Percentiles rank a stretch among this genome's conserved stretches.
Conservation (phyloP, 2,888 invertebrate species). For the Melieria crassipennis region DNA sequence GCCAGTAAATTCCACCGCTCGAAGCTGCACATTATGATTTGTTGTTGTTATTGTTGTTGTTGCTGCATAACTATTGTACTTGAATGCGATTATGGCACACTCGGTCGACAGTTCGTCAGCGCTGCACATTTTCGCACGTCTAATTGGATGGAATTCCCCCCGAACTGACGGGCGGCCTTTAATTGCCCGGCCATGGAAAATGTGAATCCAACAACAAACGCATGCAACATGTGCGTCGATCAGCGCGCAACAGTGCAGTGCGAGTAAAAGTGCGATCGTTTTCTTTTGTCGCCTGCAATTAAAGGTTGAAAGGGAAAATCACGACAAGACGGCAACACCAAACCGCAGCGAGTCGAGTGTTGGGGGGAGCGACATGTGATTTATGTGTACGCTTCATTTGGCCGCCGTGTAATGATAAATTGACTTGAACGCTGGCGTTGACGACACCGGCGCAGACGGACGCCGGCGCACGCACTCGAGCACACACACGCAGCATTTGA, state of each 20-base stretch:
- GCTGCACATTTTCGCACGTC: conserved; percentile 53
- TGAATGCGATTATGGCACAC: not conserved
- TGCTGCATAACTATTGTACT: too few relatives aligned
- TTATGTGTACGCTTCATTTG: conserved; percentile 30
- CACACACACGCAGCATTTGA: not conserved
- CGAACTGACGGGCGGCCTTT: conserved; percentile 57
- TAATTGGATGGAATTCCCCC: conserved; percentile 58
- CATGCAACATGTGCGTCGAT: not conserved
- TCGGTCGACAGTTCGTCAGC: conserved; percentile 23
- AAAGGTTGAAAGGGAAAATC: conserved; percentile 23
- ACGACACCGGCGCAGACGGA: conserved; percentile 6
- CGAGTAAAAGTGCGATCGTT: conserved; percentile 35
- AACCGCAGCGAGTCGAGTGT: not conserved
- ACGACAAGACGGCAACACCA: conserved; percentile 20
- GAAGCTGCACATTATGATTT: too few relatives aligned
- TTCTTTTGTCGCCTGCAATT: conserved; percentile 45
- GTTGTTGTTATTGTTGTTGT: too few relatives aligned
- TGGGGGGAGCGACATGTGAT: conserved; percentile 11
- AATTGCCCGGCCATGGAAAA: conserved; percentile 44
- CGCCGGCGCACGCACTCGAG: not conserved
- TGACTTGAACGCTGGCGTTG: conserved; percentile 41
- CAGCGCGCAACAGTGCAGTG: conserved; percentile 12
- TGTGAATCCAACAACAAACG: conserved; percentile 34
- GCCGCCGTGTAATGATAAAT: conserved; percentile 43
- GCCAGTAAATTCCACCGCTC: too few relatives aligned